Conservation (phyloP, 2,888 invertebrate species). For the Beris morrisii region DNA sequence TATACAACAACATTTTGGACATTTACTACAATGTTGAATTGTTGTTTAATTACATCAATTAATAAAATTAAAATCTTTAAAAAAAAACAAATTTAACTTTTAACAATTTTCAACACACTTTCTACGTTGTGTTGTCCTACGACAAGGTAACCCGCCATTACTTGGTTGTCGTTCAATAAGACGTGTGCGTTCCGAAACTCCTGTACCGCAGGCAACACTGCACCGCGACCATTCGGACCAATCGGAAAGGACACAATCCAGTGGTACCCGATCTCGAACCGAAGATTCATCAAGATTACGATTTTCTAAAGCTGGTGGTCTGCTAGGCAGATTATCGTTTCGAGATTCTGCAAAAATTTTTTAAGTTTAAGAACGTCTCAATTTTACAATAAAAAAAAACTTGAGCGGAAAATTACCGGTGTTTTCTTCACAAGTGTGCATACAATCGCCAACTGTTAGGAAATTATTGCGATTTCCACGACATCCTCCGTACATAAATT, state of each 20-base stretch:
- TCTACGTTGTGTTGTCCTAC: constrained; percentile 49
- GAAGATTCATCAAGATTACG: constrained; percentile 24
- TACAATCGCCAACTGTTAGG: constrained; percentile 76
- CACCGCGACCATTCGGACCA: constrained; percentile 88
- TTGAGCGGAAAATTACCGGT: constrained; percentile 36
- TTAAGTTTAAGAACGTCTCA: not conserved
- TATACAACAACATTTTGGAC: no score
- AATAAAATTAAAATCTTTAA: no score
- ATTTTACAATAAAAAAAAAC: not conserved
- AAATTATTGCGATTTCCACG: constrained; percentile 93
- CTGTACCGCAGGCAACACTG: constrained; percentile 77
- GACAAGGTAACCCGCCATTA: constrained; percentile 50
- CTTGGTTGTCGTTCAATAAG: constrained; percentile 49
- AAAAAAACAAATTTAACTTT: no score
- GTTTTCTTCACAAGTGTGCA: constrained; percentile 62
- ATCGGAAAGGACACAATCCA: constrained; percentile 71
- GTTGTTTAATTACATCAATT: no score
- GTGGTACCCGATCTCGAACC: constrained; percentile 44
- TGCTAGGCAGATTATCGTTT: not conserved
- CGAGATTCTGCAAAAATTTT: not conserved
- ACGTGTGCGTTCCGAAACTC: constrained; percentile 64
- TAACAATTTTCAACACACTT: constrained; percentile 44
- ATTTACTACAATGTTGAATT: no score
- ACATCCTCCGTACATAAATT: constrained; percentile 88
- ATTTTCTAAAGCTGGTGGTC: constrained; percentile 3